Evolutionary conservation across 2,113 vertebrate genomes (phyloP).

Genomic region (Ceratotherium simum): DNA sequence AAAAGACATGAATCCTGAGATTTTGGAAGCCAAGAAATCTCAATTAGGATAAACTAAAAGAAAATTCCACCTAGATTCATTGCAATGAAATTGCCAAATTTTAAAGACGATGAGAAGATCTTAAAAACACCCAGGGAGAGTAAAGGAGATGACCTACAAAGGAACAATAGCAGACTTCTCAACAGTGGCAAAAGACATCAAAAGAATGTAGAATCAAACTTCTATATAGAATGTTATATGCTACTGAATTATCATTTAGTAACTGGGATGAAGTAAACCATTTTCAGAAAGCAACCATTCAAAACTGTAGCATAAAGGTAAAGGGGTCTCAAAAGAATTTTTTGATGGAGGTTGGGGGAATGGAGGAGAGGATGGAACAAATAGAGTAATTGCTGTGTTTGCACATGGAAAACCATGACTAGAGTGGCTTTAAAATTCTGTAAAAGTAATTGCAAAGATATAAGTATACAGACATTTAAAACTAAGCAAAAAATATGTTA

Average conservation of each 20-base stretch:
- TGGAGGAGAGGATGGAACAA: neutral
- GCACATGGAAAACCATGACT: neutral
- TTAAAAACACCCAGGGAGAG: neutral
- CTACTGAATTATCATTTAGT: conserved; percentile 9
- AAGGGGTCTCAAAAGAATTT: neutral
- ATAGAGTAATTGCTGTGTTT: conserved; percentile 1
- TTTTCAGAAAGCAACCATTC: conserved; percentile 2
- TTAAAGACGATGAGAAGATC: neutral
- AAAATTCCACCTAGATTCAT: neutral
- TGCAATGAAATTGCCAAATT: neutral
- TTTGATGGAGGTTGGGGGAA: neutral
- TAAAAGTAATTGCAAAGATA: neutral
- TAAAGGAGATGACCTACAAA: neutral
- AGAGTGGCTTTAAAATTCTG: neutral
- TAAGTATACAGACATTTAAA: neutral
- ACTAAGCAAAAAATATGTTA: neutral
- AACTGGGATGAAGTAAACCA: neutral
- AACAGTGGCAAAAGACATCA: neutral
- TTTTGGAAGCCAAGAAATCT: neutral
- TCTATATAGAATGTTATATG: neutral
- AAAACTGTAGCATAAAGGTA: neutral
- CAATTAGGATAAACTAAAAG: neutral
- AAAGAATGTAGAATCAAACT: neutral
- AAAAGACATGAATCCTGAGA: neutral
- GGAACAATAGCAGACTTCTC: neutral